A percentile compares a stretch with the other conserved stretches of the same genome.
phyloP scores from a whole-genome alignment of 1,140 invertebrate species.

The Portunus trituberculatus region DNA sequence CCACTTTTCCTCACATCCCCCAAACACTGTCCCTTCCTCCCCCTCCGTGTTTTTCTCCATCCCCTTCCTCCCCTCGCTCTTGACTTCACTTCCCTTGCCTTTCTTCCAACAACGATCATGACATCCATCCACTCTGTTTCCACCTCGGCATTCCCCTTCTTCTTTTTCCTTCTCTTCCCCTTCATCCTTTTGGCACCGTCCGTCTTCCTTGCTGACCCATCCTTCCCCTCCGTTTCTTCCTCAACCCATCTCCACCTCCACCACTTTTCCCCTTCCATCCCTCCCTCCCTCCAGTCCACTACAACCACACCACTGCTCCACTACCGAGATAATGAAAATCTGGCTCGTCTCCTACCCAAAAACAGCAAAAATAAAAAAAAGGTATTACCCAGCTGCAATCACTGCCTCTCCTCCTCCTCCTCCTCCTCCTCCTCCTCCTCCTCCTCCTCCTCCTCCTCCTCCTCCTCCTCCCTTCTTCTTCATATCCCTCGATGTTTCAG shows the following conservation, averaged over 20 bases:
- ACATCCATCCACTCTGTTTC: not conserved
- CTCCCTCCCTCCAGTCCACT: not conserved
- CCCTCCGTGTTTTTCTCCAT: not conserved
- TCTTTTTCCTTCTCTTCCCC: not conserved
- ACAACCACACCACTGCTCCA: not conserved
- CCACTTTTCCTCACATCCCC: no score
- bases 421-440: not conserved
- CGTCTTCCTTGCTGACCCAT: not conserved
- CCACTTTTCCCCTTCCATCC: not conserved
- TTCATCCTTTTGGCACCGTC: not conserved
- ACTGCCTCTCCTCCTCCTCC: not conserved
- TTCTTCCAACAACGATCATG: not conserved
- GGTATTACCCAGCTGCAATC: not conserved
- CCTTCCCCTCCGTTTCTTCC: not conserved
- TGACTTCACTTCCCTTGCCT: no score
- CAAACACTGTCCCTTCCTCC: no score
- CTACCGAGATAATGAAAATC: not conserved
- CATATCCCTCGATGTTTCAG: not conserved
- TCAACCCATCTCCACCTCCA: not conserved
- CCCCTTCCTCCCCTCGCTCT: not conserved
- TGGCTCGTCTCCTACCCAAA: not conserved
- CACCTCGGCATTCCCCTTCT: not conserved
- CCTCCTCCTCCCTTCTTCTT: not conserved
- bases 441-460: not conserved
- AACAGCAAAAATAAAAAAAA: not conserved